Evolutionary conservation across 2,113 vertebrate genomes (phyloP).

Genomic region (Passerina amoena): DNA sequence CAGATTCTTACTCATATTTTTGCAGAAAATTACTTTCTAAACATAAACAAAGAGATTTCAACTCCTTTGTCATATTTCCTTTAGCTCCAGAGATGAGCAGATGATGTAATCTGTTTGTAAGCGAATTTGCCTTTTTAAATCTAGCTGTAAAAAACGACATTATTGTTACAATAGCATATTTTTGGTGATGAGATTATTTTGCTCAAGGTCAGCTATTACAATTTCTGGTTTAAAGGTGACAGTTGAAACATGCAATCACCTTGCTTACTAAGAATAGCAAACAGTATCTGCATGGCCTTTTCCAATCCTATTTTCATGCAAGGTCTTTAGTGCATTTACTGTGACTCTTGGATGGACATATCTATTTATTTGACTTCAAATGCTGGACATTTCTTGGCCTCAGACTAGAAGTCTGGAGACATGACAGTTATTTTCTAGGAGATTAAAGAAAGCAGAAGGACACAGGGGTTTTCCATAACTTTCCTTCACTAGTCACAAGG

Average conservation of each 20-base stretch:
- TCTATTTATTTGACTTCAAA: not conserved
- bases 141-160: not conserved
- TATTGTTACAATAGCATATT: not conserved
- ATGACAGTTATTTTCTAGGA: not conserved
- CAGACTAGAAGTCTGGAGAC: not conserved
- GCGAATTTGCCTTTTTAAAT: not conserved
- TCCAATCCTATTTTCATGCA: not conserved
- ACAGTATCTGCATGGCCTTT: not conserved
- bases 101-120: not conserved
- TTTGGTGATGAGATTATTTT: not conserved
- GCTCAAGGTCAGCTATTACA: not conserved
- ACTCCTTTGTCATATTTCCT: not conserved
- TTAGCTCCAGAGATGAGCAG: not conserved
- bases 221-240: not conserved
- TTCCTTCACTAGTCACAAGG: conserved; percentile 8
- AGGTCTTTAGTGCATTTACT: not conserved
- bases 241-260: not conserved
- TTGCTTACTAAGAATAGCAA: not conserved
- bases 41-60: not conserved
- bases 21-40: not conserved
- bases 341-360: not conserved
- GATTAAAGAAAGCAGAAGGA: conserved; percentile 4
- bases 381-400: not conserved
- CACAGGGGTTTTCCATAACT: conserved; percentile 33
- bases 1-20: not conserved